A percentile compares a stretch with the other conserved stretches of the same genome.
Conservation (phyloP, 2,113 vertebrate genomes). For the Otis tarda region DNA sequence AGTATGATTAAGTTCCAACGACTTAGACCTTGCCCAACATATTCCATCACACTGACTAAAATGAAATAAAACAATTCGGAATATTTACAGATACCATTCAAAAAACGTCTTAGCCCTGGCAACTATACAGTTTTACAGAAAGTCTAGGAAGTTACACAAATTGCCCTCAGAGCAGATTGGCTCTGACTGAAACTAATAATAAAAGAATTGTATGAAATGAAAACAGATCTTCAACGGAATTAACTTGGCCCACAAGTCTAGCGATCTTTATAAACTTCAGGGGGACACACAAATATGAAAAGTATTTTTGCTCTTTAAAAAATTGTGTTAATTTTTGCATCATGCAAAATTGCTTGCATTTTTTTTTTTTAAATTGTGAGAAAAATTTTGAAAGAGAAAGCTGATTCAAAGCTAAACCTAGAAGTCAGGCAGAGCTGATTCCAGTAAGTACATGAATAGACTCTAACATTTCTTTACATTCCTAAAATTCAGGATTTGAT, state of each 20-base stretch:
- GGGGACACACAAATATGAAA: neutral
- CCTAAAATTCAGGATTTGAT: neutral
- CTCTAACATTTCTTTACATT: neutral
- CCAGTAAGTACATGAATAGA: neutral
- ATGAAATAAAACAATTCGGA: neutral
- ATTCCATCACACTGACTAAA: neutral
- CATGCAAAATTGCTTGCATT: neutral
- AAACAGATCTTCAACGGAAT: neutral
- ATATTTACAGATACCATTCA: neutral
- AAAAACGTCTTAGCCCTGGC: neutral
- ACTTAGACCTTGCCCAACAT: neutral
- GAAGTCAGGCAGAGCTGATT: neutral
- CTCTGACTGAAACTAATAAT: neutral
- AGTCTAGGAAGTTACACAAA: neutral
- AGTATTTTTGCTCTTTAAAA: neutral
- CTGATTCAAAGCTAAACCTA: neutral
- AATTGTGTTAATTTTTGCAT: neutral
- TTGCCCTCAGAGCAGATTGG: neutral
- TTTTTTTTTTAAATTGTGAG: neutral
- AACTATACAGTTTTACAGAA: neutral
- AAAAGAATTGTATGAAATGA: neutral
- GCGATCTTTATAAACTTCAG: neutral
- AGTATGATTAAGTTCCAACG: neutral
- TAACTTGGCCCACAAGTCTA: neutral
- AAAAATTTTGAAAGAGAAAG: neutral